A percentile compares a stretch with the other conserved stretches of the same genome.
These are phyloP conservation scores for Fissipunctia ypsillon DNA, from an alignment of 2,888 invertebrate genomes.

Conservation along the genomic window DNA sequence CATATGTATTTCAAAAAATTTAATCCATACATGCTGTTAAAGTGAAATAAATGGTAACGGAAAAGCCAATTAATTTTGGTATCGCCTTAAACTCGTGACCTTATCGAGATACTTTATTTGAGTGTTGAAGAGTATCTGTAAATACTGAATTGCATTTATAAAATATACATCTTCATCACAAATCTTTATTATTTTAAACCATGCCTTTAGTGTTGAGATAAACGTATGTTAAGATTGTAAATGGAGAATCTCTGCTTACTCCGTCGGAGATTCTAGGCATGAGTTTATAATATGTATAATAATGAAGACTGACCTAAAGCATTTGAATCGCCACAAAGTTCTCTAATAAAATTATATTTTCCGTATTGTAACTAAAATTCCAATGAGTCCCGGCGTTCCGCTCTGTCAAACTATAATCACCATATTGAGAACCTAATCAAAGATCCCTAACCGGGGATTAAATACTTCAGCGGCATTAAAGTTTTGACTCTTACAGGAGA, in stretches of 20 bases:
- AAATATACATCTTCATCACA: background rate
- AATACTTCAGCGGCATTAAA: slow-evolving; percentile 69
- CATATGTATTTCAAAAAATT: too few species aligned
- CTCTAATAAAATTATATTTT: background rate
- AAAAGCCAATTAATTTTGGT: too few species aligned
- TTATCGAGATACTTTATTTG: too few species aligned
- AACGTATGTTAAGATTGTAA: background rate
- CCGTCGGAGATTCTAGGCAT: too few species aligned
- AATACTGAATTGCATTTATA: too few species aligned
- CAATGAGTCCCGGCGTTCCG: background rate
- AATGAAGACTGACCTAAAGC: background rate
- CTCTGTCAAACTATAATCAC: slow-evolving; percentile 26
- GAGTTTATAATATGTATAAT: background rate
- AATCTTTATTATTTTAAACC: background rate
- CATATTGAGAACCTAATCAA: slow-evolving; percentile 65
- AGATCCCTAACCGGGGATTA: slow-evolving; percentile 66
- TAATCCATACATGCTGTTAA: too few species aligned
- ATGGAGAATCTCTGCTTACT: background rate
- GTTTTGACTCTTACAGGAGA: slow-evolving; percentile 69
- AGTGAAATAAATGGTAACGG: too few species aligned
- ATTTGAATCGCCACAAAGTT: background rate
- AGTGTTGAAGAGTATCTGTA: too few species aligned
- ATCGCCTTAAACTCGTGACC: too few species aligned
- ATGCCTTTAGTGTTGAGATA: background rate
- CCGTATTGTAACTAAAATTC: background rate